These are phyloP conservation scores for Echiichthys vipera DNA, from an alignment of 2,797 vertebrate species.

Conservation along the genomic window DNA sequence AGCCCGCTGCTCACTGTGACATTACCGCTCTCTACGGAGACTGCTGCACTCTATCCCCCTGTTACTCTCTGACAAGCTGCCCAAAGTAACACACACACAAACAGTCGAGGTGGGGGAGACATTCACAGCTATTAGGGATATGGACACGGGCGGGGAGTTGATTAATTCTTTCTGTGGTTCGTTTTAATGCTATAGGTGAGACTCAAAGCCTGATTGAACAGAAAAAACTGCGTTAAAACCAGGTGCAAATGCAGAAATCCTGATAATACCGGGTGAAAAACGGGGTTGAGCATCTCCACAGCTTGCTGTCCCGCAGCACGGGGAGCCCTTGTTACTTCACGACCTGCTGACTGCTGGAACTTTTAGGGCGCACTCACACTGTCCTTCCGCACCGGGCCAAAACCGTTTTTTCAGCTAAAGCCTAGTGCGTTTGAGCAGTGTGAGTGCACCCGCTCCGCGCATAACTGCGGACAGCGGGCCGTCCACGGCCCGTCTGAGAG, in stretches of 20 bases:
- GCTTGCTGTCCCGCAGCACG: neutral
- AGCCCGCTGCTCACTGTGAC: slow-evolving; percentile 19
- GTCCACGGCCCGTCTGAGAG: too few relatives aligned
- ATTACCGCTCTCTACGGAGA: slow-evolving; percentile 34
- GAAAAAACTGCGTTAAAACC: too few relatives aligned
- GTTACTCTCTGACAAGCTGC: slow-evolving; percentile 51
- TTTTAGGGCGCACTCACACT: too few relatives aligned
- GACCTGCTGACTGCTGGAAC: slow-evolving; percentile 15
- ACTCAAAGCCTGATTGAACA: neutral
- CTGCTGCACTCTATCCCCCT: slow-evolving; percentile 37
- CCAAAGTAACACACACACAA: slow-evolving; percentile 36
- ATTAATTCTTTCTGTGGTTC: neutral
- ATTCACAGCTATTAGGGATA: neutral
- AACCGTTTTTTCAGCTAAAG: too few relatives aligned
- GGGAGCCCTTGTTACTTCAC: slow-evolving; percentile 5
- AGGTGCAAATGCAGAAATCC: neutral
- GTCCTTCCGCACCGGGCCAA: too few relatives aligned
- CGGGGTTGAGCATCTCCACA: neutral
- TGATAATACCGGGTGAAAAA: neutral
- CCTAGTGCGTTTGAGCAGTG: too few relatives aligned
- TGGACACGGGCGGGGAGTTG: neutral
- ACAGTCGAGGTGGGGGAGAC: slow-evolving; percentile 12
- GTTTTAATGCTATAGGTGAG: too few relatives aligned
- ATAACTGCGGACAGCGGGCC: too few relatives aligned
- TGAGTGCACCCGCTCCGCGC: too few relatives aligned